Evolutionary conservation across 2,888 invertebrate genomes (phyloP).

Genomic region (Eulithis testata): DNA sequence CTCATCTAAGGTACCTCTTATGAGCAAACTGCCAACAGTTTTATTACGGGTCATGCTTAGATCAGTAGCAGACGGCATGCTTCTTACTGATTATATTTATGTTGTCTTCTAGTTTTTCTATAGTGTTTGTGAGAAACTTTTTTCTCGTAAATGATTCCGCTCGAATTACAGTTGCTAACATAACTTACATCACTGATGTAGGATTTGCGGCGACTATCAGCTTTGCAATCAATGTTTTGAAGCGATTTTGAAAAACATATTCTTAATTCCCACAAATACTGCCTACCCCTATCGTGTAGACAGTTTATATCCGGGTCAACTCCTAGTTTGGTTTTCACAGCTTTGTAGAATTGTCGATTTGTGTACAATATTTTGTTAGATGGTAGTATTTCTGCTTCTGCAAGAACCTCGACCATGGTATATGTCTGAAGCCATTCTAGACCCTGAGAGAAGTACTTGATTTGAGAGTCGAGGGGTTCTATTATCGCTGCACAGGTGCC

Average conservation of each 20-base stretch:
- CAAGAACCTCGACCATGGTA: conserved; percentile 85
- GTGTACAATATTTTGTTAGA: conserved; percentile 41
- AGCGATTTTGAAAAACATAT: conserved; percentile 89
- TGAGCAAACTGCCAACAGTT: no score
- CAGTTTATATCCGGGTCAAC: conserved; percentile 87
- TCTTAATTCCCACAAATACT: conserved; percentile 88
- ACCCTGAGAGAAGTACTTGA: conserved; percentile 88
- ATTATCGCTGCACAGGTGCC: conserved; percentile 89
- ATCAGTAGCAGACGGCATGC: no score
- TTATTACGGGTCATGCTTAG: no score
- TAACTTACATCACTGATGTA: conserved; percentile 9
- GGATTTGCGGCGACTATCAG: not conserved
- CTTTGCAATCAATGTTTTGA: conserved; percentile 85
- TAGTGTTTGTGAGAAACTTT: not conserved
- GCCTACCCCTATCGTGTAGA: conserved; percentile 80
- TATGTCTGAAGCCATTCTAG: conserved; percentile 84
- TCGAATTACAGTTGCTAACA: conserved; percentile 37
- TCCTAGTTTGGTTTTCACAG: conserved; percentile 79
- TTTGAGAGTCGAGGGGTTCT: conserved; percentile 82
- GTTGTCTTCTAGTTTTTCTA: no score
- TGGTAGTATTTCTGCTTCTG: conserved; percentile 80
- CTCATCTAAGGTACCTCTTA: no score
- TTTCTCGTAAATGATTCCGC: conserved; percentile 32
- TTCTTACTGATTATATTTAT: no score
- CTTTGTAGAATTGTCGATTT: conserved; percentile 45